phyloP scores from a whole-genome alignment of 2,888 invertebrate species.

The Tiliacea citrago region DNA sequence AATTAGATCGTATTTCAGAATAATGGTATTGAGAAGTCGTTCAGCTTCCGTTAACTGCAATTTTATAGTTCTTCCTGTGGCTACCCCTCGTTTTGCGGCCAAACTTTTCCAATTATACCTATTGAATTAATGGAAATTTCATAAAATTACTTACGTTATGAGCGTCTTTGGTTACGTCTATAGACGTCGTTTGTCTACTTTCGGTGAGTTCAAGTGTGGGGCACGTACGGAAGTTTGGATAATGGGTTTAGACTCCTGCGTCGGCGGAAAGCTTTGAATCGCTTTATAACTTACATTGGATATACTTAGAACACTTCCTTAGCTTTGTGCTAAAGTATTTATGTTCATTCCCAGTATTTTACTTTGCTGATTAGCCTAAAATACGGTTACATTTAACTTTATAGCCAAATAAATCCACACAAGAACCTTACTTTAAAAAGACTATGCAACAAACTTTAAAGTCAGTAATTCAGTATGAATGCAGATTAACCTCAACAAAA shows the following conservation, averaged over 20 bases:
- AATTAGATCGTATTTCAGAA: conserved; percentile 80
- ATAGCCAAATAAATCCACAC: not conserved
- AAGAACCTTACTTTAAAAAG: conserved; percentile 16
- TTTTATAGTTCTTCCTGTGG: conserved; percentile 82
- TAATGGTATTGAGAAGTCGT: conserved; percentile 84
- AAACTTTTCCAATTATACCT: conserved; percentile 83
- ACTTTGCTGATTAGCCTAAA: conserved; percentile 9
- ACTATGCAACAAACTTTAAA: conserved; percentile 8
- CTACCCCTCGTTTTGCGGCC: conserved; percentile 73
- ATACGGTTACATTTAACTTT: not conserved
- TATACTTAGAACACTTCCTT: conserved; percentile 34
- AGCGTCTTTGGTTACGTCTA: conserved; percentile 69
- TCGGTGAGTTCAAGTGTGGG: conserved; percentile 41
- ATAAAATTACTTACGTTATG: conserved; percentile 75
- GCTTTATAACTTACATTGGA: conserved; percentile 39
- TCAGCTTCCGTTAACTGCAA: conserved; percentile 79
- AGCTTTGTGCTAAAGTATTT: conserved; percentile 13
- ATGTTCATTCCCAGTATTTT: not conserved
- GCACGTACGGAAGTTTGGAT: conserved; percentile 41
- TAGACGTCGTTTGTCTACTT: conserved; percentile 62
- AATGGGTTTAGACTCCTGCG: conserved; percentile 36
- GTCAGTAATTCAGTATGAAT: conserved; percentile 17
- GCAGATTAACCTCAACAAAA: conserved; percentile 26
- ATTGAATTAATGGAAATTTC: conserved; percentile 79
- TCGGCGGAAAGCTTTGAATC: conserved; percentile 22